Conservation (phyloP, 2,113 vertebrate genomes). For the Tetrax tetrax region DNA sequence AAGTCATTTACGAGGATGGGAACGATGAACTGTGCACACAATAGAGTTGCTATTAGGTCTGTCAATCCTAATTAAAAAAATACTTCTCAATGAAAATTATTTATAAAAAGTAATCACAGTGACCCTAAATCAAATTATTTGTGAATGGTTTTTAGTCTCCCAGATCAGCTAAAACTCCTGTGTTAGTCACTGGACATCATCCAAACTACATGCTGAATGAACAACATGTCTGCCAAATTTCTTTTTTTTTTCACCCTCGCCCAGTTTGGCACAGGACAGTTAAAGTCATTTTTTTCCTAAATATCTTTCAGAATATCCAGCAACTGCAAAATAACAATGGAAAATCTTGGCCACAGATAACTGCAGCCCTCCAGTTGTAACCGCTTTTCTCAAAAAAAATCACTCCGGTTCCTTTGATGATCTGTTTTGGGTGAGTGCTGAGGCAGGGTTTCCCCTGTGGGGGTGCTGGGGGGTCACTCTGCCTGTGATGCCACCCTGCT, state of each 20-base stretch:
- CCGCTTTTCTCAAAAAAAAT: not conserved
- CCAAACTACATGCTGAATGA: conserved; percentile 64
- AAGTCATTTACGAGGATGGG: not conserved
- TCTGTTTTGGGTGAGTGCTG: not conserved
- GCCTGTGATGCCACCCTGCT: not conserved
- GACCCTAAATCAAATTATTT: conserved; percentile 67
- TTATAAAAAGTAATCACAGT: conserved; percentile 56
- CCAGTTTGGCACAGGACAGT: conserved; percentile 54
- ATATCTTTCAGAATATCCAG: conserved; percentile 67
- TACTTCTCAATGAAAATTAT: conserved; percentile 62
- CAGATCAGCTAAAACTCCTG: conserved; percentile 44
- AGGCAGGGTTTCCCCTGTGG: fast-evolving
- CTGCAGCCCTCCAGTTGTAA: conserved; percentile 40
- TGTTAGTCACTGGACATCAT: conserved; percentile 48
- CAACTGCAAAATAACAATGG: conserved; percentile 60
- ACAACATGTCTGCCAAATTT: conserved; percentile 50
- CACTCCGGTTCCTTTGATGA: not conserved
- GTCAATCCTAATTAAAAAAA: conserved; percentile 57
- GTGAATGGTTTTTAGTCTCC: conserved; percentile 63
- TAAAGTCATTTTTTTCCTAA: conserved; percentile 46
- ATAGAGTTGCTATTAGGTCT: conserved; percentile 42
- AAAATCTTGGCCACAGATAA: not conserved
- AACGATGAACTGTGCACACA: conserved; percentile 11
- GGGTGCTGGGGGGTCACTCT: not conserved
- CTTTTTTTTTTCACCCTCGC: conserved; percentile 38